Conservation (phyloP, 1,140 invertebrate species). For the Drosophila trapezifrons region DNA sequence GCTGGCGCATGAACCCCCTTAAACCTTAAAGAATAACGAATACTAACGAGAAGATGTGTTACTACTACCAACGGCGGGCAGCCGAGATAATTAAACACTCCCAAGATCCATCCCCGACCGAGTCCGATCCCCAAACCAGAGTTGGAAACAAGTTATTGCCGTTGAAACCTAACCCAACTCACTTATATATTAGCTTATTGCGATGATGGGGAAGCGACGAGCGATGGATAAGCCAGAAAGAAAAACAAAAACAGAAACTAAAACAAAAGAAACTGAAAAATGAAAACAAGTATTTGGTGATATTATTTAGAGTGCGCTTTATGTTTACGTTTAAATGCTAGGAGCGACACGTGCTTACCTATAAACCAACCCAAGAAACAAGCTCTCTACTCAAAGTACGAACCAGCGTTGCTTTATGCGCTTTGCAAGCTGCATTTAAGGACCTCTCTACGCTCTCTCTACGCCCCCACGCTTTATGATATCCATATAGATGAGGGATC, state of each 20-base stretch:
- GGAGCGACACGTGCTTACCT: conserved; percentile 57
- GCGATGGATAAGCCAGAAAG: background rate
- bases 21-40: conserved; percentile 37
- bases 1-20: conserved; percentile 51
- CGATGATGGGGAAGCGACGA: background rate
- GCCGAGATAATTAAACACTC: conserved; percentile 48
- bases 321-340: conserved; percentile 54
- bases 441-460: conserved; percentile 19
- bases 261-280: conserved; percentile 20
- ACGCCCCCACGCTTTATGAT: conserved; percentile 36
- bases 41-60: conserved; percentile 32
- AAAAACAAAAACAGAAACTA: conserved; percentile 38
- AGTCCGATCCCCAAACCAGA: conserved; percentile 16
- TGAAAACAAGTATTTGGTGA: conserved; percentile 74
- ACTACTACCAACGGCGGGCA: conserved; percentile 36
- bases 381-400: conserved; percentile 54
- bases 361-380: conserved; percentile 43
- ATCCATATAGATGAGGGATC: conserved; percentile 8
- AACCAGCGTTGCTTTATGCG: conserved; percentile 33
- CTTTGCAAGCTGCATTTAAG: conserved; percentile 48
- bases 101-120: conserved; percentile 37
- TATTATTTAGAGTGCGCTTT: conserved; percentile 81
- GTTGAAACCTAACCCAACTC: conserved; percentile 46
- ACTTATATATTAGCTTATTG: conserved; percentile 39
- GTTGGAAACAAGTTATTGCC: conserved; percentile 39